Percentiles rank a stretch among this genome's conserved stretches.
These are phyloP conservation scores for Monodelphis domestica DNA, from an alignment of 2,797 vertebrate genomes.

Conservation along the genomic window DNA sequence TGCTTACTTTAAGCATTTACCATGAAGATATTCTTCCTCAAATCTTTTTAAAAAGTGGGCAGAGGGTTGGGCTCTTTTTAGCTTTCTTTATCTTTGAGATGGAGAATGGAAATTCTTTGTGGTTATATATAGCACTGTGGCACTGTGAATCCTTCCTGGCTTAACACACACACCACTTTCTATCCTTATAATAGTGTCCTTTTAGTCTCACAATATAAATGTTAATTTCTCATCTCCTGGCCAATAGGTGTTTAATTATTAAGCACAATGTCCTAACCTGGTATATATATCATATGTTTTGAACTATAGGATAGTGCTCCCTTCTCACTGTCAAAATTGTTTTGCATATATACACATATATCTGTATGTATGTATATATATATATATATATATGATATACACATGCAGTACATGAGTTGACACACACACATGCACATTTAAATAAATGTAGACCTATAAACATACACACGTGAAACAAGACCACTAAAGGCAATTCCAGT, in stretches of 20 bases:
- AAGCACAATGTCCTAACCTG: neutral
- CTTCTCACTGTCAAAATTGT: constrained; percentile 5
- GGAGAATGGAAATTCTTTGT: neutral
- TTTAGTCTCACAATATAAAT: neutral
- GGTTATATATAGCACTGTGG: neutral
- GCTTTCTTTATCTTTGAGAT: constrained; percentile 21
- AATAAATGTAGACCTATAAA: neutral
- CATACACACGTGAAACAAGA: neutral
- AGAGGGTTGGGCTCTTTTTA: neutral
- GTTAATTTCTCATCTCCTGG: constrained; percentile 1
- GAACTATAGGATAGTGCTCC: constrained; percentile 25
- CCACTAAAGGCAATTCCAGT: neutral
- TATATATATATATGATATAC: neutral
- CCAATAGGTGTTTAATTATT: constrained; percentile 19
- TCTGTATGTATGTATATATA: neutral
- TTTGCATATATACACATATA: constrained; percentile 1
- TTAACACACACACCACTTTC: neutral
- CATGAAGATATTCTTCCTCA: neutral
- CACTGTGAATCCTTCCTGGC: constrained; percentile 29
- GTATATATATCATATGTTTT: neutral
- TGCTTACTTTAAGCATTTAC: neutral
- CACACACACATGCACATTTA: neutral
- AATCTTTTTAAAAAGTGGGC: neutral
- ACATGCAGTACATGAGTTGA: neutral
- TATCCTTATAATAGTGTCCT: neutral